phyloP scores from a whole-genome alignment of 2,797 vertebrate species.

The Dermochelys coriacea region DNA sequence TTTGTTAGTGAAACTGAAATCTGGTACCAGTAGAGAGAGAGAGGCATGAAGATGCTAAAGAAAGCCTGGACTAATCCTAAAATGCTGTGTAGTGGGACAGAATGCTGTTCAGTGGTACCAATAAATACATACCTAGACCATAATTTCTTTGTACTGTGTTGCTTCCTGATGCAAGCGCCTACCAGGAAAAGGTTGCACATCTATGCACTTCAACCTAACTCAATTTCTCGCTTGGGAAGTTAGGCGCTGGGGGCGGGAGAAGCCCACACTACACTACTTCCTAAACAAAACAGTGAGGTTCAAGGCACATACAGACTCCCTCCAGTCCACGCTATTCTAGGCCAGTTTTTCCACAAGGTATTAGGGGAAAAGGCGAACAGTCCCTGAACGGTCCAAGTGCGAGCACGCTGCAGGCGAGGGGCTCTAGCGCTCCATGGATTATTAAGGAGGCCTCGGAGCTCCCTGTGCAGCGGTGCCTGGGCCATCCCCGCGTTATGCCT shows the following conservation, averaged over 20 bases:
- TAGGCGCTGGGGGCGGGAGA: neutral
- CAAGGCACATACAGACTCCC: neutral
- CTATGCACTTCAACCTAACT: neutral
- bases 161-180: neutral
- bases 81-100: neutral
- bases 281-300: neutral
- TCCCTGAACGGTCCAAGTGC: neutral
- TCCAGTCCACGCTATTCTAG: neutral
- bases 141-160: neutral
- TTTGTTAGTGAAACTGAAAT: neutral
- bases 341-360: neutral
- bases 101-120: neutral
- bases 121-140: neutral
- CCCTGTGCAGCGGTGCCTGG: too few relatives aligned
- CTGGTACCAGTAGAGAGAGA: too few relatives aligned
- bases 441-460: neutral
- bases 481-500: neutral
- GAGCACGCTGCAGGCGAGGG: neutral
- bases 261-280: neutral
- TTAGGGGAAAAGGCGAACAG: neutral
- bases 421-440: neutral
- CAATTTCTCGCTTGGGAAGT: neutral
- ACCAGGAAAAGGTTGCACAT: neutral
- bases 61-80: neutral
- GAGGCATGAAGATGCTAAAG: neutral